Evolutionary conservation across 2,113 vertebrate species (phyloP), one percentile per base, ranked within the genome.

Genomic region (Galeopterus variegatus): DNA sequence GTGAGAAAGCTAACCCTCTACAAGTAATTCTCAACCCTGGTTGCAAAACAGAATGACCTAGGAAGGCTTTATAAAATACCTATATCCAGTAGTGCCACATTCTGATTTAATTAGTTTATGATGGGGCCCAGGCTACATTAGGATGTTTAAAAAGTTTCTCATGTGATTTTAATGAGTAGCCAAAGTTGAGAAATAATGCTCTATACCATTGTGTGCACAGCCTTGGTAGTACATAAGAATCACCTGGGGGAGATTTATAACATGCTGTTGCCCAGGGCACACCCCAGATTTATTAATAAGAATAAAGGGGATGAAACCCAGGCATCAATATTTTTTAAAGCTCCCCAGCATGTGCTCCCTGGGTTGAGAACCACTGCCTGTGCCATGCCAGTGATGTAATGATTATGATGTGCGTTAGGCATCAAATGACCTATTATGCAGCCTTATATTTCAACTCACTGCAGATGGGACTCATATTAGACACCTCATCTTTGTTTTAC

Each of bases 381-480:
- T 13, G 17, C 14, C 8, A 13, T 52, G 48, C 33, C 48, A n/a
- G 36, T 58, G 88, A 54, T 14, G 26, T 56, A 83, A 84, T 28
- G 21, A 79, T 58, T 77, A 56, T 24, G 26, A 85, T 64, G 21
- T 64, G 82, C 65, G 52, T 88, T 88, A 96, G 82, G 58, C 72
- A 94, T 93, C 84, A 88, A 88, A 94, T 93, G 96, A 95, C 54
- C 73, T 76, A 94, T 93, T 80, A 77, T 14, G 15, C 11, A 33
- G 36, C 50, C 90, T 93, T 77, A 33, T 70, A 97, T 65, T 76
- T 85, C 80, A 94, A 1, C 45, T 87, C 33, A n/a, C 50, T 62
- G 24, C 62, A 93, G 64, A 80, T 85, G 87, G 86, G 60, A 82
- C 88, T 88, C 60, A 69, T 21, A 84, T 72, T 62, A 50, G 48